Base-by-base conservation (phyloP, 2,888 invertebrate genomes). In the Hydraecia micacea region DNA sequence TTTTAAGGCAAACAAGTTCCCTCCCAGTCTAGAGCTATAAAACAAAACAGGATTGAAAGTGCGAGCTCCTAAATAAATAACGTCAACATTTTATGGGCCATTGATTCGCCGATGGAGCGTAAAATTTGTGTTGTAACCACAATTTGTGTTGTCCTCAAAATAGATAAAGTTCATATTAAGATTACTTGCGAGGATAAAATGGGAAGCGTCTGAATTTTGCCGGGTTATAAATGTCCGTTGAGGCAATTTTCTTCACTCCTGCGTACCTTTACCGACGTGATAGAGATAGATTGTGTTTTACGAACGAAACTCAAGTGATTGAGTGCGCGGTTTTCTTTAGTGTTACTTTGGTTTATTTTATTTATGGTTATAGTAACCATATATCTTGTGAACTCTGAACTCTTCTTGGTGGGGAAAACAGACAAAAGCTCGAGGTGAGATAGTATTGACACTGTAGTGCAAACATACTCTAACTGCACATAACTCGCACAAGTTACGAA, bases 51-150 rank as follows among this genome's bases (percentile, higher is more conserved):
- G 77, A 84, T 83, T 77, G 82, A 73, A 87, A 88, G 79, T 83
- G 81, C 71, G 79, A 84, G 81, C 82, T 81, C 80, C 84, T 88
- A 87, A 91, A 90, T 88, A 91, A 92, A 92, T 90, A 90, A 89
- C 85, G 83, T 73, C 79, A 87, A 89, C 88, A 91, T 90, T 91
- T 91, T 90, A 91, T 89, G 90, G 88, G 67, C 87, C 87, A 90
- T 91, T 90, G 90, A 85, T 88, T 88, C 73, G 67, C 79, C 90
- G 86, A 84, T 91, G 91, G 88, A 80, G 89, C 89, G 89, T 89
- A 87, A 91, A 92, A 91, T 90, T 89, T 88, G 86, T 90, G 87
- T 88, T 90, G 88, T 88, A 85, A 88, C 90, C 86, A 84, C 90
- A 86, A 87, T 89, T 88, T 87, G 83, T 87, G 83, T 86, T 87